A percentile compares a stretch with the other conserved stretches of the same genome.
Conservation (phyloP, 2,797 vertebrate species). For the Eurystomus glaucurus region DNA sequence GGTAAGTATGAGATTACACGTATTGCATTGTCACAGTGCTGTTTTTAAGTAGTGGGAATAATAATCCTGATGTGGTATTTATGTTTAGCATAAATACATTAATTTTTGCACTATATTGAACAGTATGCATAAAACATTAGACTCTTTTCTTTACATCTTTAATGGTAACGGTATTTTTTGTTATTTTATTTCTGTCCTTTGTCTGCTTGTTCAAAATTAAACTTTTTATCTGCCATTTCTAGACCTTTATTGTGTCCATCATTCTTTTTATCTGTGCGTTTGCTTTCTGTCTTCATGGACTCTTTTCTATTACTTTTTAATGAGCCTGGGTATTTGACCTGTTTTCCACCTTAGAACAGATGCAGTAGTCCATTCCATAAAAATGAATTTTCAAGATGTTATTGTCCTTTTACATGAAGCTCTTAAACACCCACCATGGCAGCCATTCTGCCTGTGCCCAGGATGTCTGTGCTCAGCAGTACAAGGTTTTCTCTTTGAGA, state of each 20-base stretch:
- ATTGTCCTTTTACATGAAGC: neutral
- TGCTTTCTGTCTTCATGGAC: neutral
- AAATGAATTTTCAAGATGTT: neutral
- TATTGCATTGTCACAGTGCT: neutral
- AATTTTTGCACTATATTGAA: neutral
- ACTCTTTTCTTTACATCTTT: neutral
- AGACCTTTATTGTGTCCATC: neutral
- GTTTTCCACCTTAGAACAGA: neutral
- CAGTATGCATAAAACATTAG: neutral
- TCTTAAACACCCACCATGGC: neutral
- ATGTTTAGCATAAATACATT: neutral
- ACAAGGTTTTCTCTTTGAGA: neutral
- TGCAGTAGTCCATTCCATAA: neutral
- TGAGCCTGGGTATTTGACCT: conserved; percentile 11
- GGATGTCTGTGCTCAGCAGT: neutral
- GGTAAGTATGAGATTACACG: neutral
- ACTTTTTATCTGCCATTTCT: neutral
- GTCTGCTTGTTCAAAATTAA: neutral
- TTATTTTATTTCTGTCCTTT: neutral
- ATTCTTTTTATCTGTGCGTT: neutral
- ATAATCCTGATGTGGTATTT: neutral
- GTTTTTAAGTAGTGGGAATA: neutral
- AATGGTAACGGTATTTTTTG: neutral
- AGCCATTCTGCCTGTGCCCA: neutral
- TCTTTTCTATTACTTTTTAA: conserved; percentile 6